Evolutionary conservation across 2,888 invertebrate genomes (phyloP), one percentile per base, ranked within the genome.

Genomic region (Copidosoma aretas): DNA sequence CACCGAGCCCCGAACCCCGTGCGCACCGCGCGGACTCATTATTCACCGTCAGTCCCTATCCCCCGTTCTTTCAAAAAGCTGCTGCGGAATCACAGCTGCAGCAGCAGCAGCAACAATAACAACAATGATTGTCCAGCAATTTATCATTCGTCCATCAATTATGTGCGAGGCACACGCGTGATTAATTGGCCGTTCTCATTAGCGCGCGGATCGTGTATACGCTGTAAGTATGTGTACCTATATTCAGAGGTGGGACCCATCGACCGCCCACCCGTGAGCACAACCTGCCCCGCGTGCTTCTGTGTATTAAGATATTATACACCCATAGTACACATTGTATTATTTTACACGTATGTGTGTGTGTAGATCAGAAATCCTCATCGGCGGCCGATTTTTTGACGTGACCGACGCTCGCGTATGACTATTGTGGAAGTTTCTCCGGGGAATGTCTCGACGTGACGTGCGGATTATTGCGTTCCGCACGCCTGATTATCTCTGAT

Each of bases 81-180:
- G 62, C 32, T 32, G 32, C 32, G 32, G 54, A 65, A 65, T 60
- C 65, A 39, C 10, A 46, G 56, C 39, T 59, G 62, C 64, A n/a
- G n/a, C n/a, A n/a, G n/a, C n/a, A 41, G 41, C 41, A 14, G 41
- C 41, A n/a, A n/a, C n/a, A n/a, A n/a, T n/a, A n/a, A n/a, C n/a
- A 32, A 32, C 32, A 32, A 32, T 32, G 32, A 32, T 67, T 64
- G 60, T 67, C 25, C n/a, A 49, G 25, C 64, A 58, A 70, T 70
- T 61, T 62, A 67, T 70, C 66, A 58, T 57, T 64, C 52, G 49
- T 25, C 60, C 60, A 70, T 67, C 67, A 70, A 70, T 70, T 70
- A 70, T 53, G 4, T 15, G 8, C 32, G 32, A 32, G 32, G 32
- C 32, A 32, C 32, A 32, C 32, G 32, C 32, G 49, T 67, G 70